Base-by-base conservation (phyloP, 1,140 invertebrate genomes). In the Adoxophyes honmai region DNA sequence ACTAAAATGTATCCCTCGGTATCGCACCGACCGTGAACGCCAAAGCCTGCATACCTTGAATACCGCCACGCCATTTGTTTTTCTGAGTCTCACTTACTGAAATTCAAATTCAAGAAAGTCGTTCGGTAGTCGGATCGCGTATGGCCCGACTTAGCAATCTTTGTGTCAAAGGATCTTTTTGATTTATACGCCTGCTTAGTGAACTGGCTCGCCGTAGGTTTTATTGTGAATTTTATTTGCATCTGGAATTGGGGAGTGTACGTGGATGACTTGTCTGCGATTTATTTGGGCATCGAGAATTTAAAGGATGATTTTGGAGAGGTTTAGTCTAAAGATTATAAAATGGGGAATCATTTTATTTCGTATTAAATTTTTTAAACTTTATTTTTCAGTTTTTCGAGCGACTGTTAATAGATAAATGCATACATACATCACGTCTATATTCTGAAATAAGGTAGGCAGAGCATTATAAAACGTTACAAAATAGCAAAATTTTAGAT, bases 41-140 rank as follows among this genome's bases (percentile, higher is more conserved):
- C 76, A 81, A 81, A 78, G 75, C 75, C 68, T 62, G 68, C 66
- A 63, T 66, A 62, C 62, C 48, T 48, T 34, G 60, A 65, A 73
- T 76, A 61, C 68, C 73, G 60, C 55, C 58, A 60, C 58, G 71
- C 64, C 68, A 75, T 77, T 77, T 83, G 75, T 78, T 80, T 28
- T 75, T 77, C 67, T 60, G 70, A 72, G 61, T 70, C 68, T 69
- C 68, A 72, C 70, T 68, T 68, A 70, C 66, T 28, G 60, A 68
- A 68, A 72, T 71, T 71, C 64, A 65, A 71, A 73, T 72, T 68
- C 67, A 64, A 68, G 64, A 61, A 59, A 54, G 36, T 35, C 37
- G 57, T 55, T 60, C 55, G 16, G 56, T 53, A 64, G 58, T 61
- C 57, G 54, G 38, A 14, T 55, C 14, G 57, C 55, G 52, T 60